Conservation (phyloP, 2,888 invertebrate genomes). For the Agrenia bidenticulata region DNA sequence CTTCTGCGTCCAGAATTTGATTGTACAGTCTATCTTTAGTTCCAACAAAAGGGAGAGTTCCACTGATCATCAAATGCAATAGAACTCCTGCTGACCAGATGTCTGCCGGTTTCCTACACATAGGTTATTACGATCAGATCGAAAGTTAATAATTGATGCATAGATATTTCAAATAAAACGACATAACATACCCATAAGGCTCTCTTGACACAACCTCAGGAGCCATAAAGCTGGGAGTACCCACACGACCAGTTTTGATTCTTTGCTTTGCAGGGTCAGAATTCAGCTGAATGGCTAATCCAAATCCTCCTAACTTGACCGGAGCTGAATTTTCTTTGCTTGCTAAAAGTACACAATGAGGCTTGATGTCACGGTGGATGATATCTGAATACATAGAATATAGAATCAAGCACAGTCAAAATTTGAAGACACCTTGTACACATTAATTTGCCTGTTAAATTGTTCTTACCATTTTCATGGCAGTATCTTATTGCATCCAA, state of each 20-base stretch:
- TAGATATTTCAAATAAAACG: too few relatives aligned
- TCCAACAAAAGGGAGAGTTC: slow-evolving; percentile 92
- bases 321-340: slow-evolving; percentile 98
- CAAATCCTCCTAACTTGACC: slow-evolving; percentile 95
- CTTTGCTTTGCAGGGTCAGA: slow-evolving; percentile 48
- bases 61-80: slow-evolving; percentile 88
- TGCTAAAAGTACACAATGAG: slow-evolving; percentile 93
- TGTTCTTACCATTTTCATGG: slow-evolving; percentile 92
- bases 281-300: slow-evolving; percentile 84
- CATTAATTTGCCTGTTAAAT: slow-evolving; percentile 6
- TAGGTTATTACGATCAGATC: not conserved
- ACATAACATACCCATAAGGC: slow-evolving; percentile 71
- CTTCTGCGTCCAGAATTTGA: slow-evolving; percentile 50
- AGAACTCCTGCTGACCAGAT: slow-evolving; percentile 97
- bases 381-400: too few relatives aligned
- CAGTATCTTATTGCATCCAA: slow-evolving; percentile 92
- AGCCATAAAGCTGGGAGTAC: slow-evolving; percentile 81
- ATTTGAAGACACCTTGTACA: not conserved
- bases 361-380: slow-evolving; percentile 95
- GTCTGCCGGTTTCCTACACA: slow-evolving; percentile 78
- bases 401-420: too few relatives aligned
- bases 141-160: not conserved
- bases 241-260: slow-evolving; percentile 56
- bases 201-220: slow-evolving; percentile 93
- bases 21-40: slow-evolving; percentile 90